A percentile compares a stretch with the other conserved stretches of the same genome.
phyloP scores from a whole-genome alignment of 2,113 vertebrate species.

The Ammospiza caudacuta region DNA sequence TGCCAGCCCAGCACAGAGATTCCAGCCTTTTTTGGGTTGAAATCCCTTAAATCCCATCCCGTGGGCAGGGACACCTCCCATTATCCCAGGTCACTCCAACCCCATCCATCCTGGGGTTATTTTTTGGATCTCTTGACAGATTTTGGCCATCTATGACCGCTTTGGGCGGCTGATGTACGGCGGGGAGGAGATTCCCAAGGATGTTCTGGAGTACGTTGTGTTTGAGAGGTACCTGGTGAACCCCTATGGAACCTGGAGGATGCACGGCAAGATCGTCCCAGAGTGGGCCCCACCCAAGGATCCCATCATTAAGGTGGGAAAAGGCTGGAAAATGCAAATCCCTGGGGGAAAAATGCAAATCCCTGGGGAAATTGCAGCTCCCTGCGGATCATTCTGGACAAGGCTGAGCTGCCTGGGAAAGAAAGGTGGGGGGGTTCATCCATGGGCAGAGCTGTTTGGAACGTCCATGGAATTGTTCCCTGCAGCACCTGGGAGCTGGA shows the following conservation, averaged over 20 bases:
- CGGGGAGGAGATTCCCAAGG: constrained; percentile 84
- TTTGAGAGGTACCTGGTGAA: constrained; percentile 90
- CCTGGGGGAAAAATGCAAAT: accelerated
- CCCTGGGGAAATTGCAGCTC: too few relatives aligned
- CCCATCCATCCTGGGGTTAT: accelerated
- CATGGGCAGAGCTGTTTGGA: neutral
- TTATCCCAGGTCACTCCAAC: accelerated
- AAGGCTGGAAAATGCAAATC: accelerated
- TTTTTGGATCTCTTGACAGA: constrained; percentile 64
- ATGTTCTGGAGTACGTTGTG: constrained; percentile 92
- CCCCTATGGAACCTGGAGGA: constrained; percentile 76
- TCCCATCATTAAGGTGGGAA: constrained; percentile 85
- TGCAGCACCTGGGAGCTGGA: neutral
- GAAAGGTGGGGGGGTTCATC: neutral
- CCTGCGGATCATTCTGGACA: too few relatives aligned
- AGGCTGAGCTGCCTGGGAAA: too few relatives aligned
- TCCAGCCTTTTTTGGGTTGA: too few relatives aligned
- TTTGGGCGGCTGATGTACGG: constrained; percentile 93
- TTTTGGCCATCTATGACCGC: constrained; percentile 90
- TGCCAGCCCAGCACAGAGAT: accelerated
- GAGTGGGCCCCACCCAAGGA: constrained; percentile 85
- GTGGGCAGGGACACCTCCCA: accelerated
- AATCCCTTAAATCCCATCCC: neutral
- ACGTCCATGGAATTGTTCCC: neutral
- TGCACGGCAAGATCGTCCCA: constrained; percentile 80